Evolutionary conservation across 2,888 invertebrate genomes (phyloP).

Genomic region (Psococerastis gibbosa): DNA sequence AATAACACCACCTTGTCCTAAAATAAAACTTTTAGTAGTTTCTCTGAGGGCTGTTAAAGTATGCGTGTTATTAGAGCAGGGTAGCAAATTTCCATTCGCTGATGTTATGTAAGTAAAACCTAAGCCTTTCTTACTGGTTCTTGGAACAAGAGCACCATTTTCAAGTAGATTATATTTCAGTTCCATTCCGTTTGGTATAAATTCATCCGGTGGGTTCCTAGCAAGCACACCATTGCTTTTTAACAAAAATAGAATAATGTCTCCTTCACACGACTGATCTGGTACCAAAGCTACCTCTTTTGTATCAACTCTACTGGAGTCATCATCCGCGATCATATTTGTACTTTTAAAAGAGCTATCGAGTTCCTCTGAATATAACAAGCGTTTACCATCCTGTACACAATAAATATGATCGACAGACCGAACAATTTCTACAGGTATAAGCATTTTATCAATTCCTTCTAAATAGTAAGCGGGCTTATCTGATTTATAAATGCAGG

Average conservation of each 20-base stretch:
- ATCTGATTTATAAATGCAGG: slow-evolving; percentile 1
- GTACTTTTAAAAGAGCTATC: not conserved
- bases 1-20: not conserved
- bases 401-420: not conserved
- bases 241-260: slow-evolving; percentile 1
- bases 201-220: slow-evolving; percentile 2
- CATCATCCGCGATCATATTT: not conserved
- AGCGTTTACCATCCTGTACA: not conserved
- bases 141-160: not conserved
- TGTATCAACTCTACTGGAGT: not conserved
- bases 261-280: slow-evolving; percentile 2
- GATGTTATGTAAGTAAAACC: not conserved
- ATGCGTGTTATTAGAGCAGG: not conserved
- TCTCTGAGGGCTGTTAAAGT: not conserved
- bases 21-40: not conserved
- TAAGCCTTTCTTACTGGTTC: not conserved
- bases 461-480: slow-evolving; percentile 3
- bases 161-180: not conserved
- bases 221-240: slow-evolving; percentile 3
- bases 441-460: slow-evolving; percentile 3
- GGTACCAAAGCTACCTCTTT: not conserved
- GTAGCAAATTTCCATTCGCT: slow-evolving; percentile 1
- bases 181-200: slow-evolving; percentile 4
- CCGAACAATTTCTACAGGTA: slow-evolving; percentile 3
- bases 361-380: not conserved